Evolutionary conservation across 2,888 invertebrate genomes (phyloP).

Genomic region (Hybos culiciformis): DNA sequence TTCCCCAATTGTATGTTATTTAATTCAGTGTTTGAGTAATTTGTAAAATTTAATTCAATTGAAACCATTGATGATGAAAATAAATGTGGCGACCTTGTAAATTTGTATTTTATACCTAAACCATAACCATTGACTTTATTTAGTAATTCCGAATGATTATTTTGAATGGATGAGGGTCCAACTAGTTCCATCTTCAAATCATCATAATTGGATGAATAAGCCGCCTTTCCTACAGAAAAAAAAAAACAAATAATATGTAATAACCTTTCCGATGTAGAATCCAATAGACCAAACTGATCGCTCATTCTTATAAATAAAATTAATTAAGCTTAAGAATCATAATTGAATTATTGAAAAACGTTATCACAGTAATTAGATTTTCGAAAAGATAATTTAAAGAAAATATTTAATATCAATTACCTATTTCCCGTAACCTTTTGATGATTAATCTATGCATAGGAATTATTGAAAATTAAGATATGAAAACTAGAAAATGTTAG

Average conservation of each 20-base stretch:
- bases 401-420: too few species aligned
- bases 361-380: too few species aligned
- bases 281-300: conserved; percentile 15
- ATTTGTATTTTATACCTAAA: conserved; percentile 49
- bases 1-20: conserved; percentile 41
- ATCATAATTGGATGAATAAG: conserved; percentile 16
- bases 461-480: too few species aligned
- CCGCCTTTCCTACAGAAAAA: too few species aligned
- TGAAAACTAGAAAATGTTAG: background rate
- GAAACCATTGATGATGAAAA: conserved; percentile 71
- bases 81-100: conserved; percentile 66
- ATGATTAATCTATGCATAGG: too few species aligned
- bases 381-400: too few species aligned
- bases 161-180: conserved; percentile 44
- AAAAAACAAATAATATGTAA: conserved; percentile 21
- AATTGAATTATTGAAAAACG: too few species aligned
- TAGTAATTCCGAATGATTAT: conserved; percentile 48
- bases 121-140: conserved; percentile 61
- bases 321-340: too few species aligned
- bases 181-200: conserved; percentile 42
- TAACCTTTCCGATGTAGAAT: conserved; percentile 21
- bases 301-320: too few species aligned
- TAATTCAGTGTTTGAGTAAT: conserved; percentile 43
- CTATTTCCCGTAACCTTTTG: too few species aligned
- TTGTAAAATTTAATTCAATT: conserved; percentile 65